These are phyloP conservation scores for Pogonognathellus flavescens DNA, from an alignment of 1,140 invertebrate species.

Conservation along the genomic window DNA sequence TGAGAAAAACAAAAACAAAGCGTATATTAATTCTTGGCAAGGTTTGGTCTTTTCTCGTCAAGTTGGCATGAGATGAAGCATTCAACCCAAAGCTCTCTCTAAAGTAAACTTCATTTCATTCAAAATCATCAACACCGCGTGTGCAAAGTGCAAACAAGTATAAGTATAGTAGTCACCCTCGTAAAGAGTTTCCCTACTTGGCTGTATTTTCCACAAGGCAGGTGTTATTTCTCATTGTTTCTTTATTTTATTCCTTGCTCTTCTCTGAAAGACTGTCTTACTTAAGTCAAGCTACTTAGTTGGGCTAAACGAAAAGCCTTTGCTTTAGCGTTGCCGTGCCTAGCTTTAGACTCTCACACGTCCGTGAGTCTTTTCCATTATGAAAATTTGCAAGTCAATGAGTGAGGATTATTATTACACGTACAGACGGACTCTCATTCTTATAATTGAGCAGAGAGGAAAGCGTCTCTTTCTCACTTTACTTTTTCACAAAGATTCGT, in stretches of 20 bases:
- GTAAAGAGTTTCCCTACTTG: slow-evolving; percentile 12
- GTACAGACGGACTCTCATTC: slow-evolving; percentile 39
- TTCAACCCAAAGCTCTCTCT: slow-evolving; percentile 34
- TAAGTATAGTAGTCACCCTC: not conserved
- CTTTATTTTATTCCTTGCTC: slow-evolving; percentile 4
- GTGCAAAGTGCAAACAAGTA: slow-evolving; percentile 32
- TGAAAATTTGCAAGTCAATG: slow-evolving; percentile 61
- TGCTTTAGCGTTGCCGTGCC: not conserved
- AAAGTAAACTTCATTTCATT: not conserved
- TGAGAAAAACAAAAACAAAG: slow-evolving; percentile 7
- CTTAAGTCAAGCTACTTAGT: slow-evolving; percentile 25
- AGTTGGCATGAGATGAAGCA: slow-evolving; percentile 25
- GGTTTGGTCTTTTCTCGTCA: not conserved
- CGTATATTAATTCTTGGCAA: slow-evolving; percentile 14
- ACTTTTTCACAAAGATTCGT: slow-evolving; percentile 20
- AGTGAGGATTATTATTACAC: slow-evolving; percentile 60
- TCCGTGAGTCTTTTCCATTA: slow-evolving; percentile 54
- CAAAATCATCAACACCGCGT: not conserved
- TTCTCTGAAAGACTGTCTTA: slow-evolving; percentile 15
- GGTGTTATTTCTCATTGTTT: slow-evolving; percentile 37
- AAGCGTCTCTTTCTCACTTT: slow-evolving; percentile 39
- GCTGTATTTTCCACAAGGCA: slow-evolving; percentile 16
- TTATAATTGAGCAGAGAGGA: slow-evolving; percentile 48
- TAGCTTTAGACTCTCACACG: not conserved
- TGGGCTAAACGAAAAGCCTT: slow-evolving; percentile 18